Evolutionary conservation across 2,888 invertebrate genomes (phyloP).

Genomic region (Epinotia ramella): DNA sequence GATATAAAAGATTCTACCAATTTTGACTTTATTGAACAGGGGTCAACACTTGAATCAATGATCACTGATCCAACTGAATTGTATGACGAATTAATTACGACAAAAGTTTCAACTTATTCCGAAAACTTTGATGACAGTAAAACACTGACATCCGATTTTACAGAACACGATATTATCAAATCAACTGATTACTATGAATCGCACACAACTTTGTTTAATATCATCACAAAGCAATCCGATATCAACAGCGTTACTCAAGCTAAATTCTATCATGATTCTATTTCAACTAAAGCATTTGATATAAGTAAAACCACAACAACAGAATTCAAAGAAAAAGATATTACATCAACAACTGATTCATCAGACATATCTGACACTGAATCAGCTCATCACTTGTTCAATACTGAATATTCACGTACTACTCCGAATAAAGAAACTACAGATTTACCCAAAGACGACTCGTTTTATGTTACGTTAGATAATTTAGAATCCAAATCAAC

Average conservation of each 20-base stretch:
- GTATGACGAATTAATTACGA: background rate
- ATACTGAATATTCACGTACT: background rate
- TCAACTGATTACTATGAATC: constrained; percentile 2
- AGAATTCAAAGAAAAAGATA: background rate
- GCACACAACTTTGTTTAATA: background rate
- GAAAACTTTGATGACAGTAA: background rate
- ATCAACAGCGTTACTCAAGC: background rate
- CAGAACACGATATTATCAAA: background rate
- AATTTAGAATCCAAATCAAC: background rate
- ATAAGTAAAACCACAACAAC: constrained; percentile 1
- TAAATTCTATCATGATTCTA: background rate
- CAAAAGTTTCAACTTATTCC: background rate
- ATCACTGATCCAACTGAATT: background rate
- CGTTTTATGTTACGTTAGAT: background rate
- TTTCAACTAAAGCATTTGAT: constrained; percentile 12
- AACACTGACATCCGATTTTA: background rate
- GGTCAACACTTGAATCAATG: background rate
- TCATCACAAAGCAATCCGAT: background rate
- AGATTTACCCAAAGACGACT: background rate
- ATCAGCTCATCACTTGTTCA: background rate
- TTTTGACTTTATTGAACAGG: background rate
- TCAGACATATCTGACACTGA: background rate
- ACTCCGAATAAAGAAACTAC: background rate
- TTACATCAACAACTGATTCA: constrained; percentile 5
- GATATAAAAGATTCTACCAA: background rate